Conservation (phyloP, 2,113 vertebrate species). For the Malurus elegans region DNA sequence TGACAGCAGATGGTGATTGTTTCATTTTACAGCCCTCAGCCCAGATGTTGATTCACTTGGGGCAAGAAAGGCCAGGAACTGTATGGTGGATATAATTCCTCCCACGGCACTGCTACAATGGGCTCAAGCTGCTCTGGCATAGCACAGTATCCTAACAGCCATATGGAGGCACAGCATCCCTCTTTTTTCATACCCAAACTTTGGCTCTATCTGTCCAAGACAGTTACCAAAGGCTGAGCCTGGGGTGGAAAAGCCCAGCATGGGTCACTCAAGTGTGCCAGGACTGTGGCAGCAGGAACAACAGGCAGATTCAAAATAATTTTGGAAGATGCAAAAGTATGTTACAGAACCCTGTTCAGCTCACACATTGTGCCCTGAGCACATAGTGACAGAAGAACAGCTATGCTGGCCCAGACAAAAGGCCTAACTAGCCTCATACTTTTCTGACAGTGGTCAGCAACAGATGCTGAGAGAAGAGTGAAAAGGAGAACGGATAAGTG, state of each 20-base stretch:
- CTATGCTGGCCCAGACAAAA: background rate
- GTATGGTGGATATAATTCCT: background rate
- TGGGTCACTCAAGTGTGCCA: background rate
- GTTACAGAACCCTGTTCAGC: background rate
- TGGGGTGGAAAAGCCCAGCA: background rate
- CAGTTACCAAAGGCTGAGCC: background rate
- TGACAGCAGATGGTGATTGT: background rate
- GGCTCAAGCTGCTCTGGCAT: background rate
- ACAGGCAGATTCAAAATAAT: background rate
- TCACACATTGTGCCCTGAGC: background rate
- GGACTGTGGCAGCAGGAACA: background rate
- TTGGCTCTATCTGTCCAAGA: background rate
- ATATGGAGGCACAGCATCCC: background rate
- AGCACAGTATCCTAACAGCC: background rate
- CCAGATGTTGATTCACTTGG: background rate
- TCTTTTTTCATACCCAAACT: background rate
- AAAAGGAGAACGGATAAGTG: background rate
- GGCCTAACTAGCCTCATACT: background rate
- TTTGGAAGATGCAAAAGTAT: background rate
- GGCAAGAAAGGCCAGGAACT: background rate
- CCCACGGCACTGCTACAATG: background rate
- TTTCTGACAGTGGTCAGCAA: background rate
- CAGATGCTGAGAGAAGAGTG: background rate
- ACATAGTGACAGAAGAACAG: background rate
- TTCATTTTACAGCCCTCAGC: background rate